A percentile compares a stretch with the other conserved stretches of the same genome.
Evolutionary conservation across 2,888 invertebrate genomes (phyloP).

Genomic region (Sphaerophoria rueppellii): DNA sequence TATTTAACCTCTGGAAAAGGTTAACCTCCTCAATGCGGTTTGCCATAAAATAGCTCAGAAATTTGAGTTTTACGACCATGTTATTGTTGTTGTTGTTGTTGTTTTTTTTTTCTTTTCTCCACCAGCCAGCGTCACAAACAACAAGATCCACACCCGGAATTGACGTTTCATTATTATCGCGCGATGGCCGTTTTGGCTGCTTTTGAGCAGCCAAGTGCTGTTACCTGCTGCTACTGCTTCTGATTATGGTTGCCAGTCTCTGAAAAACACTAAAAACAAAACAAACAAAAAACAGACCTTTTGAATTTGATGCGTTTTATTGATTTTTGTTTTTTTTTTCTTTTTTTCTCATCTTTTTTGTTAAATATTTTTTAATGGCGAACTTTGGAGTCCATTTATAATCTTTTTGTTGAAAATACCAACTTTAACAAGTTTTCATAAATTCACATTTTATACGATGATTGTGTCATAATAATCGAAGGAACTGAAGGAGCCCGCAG

Average conservation of each 20-base stretch:
- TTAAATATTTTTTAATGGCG: slow-evolving; percentile 59
- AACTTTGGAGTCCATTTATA: slow-evolving; percentile 71
- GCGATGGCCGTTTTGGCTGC: slow-evolving; percentile 18
- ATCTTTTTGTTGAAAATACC: slow-evolving; percentile 73
- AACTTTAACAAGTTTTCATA: slow-evolving; percentile 72
- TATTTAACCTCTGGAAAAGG: slow-evolving; percentile 61
- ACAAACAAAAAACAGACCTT: slow-evolving; percentile 16
- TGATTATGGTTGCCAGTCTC: background rate
- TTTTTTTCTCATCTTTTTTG: background rate
- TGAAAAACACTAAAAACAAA: background rate
- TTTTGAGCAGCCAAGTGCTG: background rate
- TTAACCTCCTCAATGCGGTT: slow-evolving; percentile 63
- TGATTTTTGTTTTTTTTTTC: slow-evolving; percentile 27
- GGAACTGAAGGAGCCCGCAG: slow-evolving; percentile 43
- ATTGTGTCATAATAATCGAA: slow-evolving; percentile 74
- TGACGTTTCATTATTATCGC: slow-evolving; percentile 44
- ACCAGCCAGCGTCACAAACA: slow-evolving; percentile 9
- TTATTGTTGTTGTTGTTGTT: slow-evolving; percentile 1
- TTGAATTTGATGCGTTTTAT: slow-evolving; percentile 34
- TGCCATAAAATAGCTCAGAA: slow-evolving; percentile 50
- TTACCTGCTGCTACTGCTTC: slow-evolving; percentile 22
- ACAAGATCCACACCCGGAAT: slow-evolving; percentile 56
- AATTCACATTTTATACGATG: slow-evolving; percentile 73
- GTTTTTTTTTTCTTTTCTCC: background rate
- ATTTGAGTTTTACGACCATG: slow-evolving; percentile 21